Evolutionary conservation across 2,797 vertebrate genomes (phyloP).

Genomic region (Tenualosa ilisha): DNA sequence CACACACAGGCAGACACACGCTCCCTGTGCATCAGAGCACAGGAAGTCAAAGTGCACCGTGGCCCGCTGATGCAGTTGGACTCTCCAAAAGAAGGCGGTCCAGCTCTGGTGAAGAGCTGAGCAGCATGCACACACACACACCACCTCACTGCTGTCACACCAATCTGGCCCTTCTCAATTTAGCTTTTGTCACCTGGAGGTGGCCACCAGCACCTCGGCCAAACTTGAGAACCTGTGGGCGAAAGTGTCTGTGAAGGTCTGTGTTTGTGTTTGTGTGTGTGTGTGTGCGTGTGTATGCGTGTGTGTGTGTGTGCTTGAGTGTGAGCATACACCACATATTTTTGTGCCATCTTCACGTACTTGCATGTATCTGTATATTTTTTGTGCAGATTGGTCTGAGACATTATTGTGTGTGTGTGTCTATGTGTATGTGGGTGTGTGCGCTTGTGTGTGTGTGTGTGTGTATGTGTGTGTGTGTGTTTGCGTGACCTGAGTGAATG

Average conservation of each 20-base stretch:
- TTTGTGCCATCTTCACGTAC: slow-evolving; percentile 35
- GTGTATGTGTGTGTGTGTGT: neutral
- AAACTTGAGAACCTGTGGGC: slow-evolving; percentile 16
- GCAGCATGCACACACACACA: neutral
- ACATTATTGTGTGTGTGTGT: neutral
- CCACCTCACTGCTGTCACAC: neutral
- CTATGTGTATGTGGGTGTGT: neutral
- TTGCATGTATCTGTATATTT: slow-evolving; percentile 69
- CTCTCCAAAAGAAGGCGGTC: neutral
- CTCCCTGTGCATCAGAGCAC: neutral
- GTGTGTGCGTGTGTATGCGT: neutral
- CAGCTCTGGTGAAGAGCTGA: neutral
- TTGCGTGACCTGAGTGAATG: slow-evolving; percentile 63
- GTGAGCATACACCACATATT: too few species aligned
- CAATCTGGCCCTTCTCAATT: neutral
- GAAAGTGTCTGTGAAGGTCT: neutral
- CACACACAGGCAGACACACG: neutral
- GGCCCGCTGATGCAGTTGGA: neutral
- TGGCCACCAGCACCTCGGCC: neutral
- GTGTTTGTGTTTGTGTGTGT: neutral
- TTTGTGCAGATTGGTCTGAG: slow-evolving; percentile 48
- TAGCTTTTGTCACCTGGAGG: neutral
- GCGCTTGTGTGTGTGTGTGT: neutral
- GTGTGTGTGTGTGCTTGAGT: neutral
- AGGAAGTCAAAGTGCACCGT: neutral